Evolutionary conservation across 2,113 vertebrate genomes (phyloP).

Genomic region (Hyaena hyaena): DNA sequence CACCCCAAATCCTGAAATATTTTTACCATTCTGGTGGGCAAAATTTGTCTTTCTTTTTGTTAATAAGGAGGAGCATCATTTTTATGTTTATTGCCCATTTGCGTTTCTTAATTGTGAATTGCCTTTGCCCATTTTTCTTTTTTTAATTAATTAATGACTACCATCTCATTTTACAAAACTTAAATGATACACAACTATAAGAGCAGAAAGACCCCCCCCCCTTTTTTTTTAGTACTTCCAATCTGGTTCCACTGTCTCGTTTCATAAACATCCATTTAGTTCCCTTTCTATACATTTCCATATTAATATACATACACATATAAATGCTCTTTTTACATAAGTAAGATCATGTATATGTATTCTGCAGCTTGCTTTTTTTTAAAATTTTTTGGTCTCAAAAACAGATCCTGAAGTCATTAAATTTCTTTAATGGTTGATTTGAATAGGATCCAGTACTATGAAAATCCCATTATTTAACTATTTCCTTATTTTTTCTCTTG

Average conservation of each 20-base stretch:
- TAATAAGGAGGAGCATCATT: conserved; percentile 1
- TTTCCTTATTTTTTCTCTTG: not conserved
- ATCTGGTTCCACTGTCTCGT: not conserved
- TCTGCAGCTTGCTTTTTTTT: conserved; percentile 16
- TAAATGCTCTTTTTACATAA: conserved; percentile 50
- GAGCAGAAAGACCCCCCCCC: not conserved
- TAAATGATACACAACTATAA: not conserved
- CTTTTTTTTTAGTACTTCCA: conserved; percentile 14
- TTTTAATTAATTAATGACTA: conserved; percentile 44
- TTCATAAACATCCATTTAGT: not conserved
- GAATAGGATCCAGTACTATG: conserved; percentile 36
- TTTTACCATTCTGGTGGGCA: not conserved
- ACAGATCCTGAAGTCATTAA: conserved; percentile 8
- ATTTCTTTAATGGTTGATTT: conserved; percentile 11
- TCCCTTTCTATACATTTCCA: not conserved
- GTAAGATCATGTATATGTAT: not conserved
- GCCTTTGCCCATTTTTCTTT: not conserved
- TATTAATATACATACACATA: not conserved
- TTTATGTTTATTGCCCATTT: conserved; percentile 35
- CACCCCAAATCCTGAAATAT: not conserved
- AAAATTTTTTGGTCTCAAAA: not conserved
- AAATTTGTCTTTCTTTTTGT: not conserved
- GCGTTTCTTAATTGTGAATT: conserved; percentile 6
- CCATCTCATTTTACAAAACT: not conserved
- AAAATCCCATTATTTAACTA: conserved; percentile 20